Evolutionary conservation across 1,140 invertebrate genomes (phyloP), one percentile per base, ranked within the genome.

Genomic region (Episyrphus balteatus): DNA sequence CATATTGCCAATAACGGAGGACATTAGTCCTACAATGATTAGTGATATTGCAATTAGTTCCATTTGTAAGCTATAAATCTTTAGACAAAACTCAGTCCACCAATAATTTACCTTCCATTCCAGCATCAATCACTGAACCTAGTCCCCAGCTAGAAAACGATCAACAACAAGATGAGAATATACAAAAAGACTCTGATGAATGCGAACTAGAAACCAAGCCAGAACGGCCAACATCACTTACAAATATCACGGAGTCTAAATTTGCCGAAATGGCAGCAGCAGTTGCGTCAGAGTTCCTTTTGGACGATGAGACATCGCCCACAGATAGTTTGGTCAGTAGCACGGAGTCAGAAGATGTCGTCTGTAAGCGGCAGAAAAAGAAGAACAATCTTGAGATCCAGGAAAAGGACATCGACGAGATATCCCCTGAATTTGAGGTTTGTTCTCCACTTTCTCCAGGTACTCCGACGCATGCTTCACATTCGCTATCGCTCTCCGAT

Each of bases 271-370:
- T 84, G 10, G 83, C 83, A 0, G 77, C 83, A 12, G 80, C 82
- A 37, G 78, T 78, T 1, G 83, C 78, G 5, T 77, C 76, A 1
- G 74, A 79, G 46, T 78, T 81, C 41, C 59, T 82, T 13, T 55
- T 81, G 19, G 82, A 84, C 21, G 83, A 86, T 49, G 84, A 88
- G 58, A 84, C 83, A 0, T 86, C 84, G 5, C 85, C 84, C n/a
- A 81, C 82, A 0, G 84, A 86, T 48, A 85, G 82, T 55, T 62
- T 86, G 17, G 78, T 83, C 31, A 83, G 82, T 52, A 85, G 82
- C 49, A 81, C 76, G 12, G 81, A 79, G 51, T 76, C 77, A 0
- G 78, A 76, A 17, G 59, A 73, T 48, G 69, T 70, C 1, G 68
- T 51, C 3, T 53, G 59, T 44, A 68, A 66, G 41, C 72, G 57